Evolutionary conservation across 2,113 vertebrate genomes (phyloP), one percentile per base, ranked within the genome.

Genomic region (Corynorhinus townsendii): DNA sequence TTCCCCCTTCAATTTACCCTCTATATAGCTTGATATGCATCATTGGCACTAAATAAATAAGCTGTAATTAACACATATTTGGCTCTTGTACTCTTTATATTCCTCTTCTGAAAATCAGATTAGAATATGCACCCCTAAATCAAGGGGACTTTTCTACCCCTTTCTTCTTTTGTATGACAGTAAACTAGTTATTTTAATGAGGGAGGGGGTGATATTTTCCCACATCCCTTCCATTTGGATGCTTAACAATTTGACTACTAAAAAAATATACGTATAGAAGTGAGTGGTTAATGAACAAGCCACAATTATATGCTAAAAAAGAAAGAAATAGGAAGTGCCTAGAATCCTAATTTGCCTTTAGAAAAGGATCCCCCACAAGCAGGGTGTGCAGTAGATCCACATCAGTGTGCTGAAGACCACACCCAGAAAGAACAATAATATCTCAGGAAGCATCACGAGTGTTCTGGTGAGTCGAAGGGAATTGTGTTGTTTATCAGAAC

Each of bases 31-130:
- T 59, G 89, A 89, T 86, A 77, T 24, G 59, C 94, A 86, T 94
- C 49, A 17, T 79, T 83, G 80, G 24, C 66, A 81, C 93, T 95
- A 92, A 96, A 94, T 93, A 95, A 96, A 95, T 87, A 95, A 96
- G 62, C 86, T 73, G 62, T 81, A 95, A 97, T 97, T 96, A 95
- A 95, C 91, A 86, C 89, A 86, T 68, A 95, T 62, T 90, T 97
- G 92, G 82, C 83, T 90, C 79, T 87, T 93, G 79, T 86, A n/a
- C 71, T 96, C 72, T 97, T 93, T 82, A 81, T 93, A 96, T 93
- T 89, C 26, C 81, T 80, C 64, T 88, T 94, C 73, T 93, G 85
- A 88, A 95, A 86, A 64, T 86, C 73, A 77, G 35, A 89, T 92
- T 93, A 79, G 88, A 92, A 79, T 90, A 88, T 16, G 45, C 20